Evolutionary conservation across 2,797 vertebrate species (phyloP).

Genomic region (Clarias platycephalus): DNA sequence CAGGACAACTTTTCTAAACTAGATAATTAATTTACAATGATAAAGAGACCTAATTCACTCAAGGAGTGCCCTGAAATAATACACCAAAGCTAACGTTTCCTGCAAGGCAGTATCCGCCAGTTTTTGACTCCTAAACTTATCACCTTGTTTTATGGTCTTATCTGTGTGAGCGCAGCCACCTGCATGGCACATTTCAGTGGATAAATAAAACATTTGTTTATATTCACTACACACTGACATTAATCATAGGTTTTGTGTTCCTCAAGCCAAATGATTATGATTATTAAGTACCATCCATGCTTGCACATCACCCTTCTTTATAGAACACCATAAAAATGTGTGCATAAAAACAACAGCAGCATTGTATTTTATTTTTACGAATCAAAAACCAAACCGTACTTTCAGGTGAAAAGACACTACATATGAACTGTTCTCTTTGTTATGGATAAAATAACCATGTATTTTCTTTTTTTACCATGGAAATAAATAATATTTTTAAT

Average conservation of each 20-base stretch:
- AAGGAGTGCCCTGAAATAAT: background rate
- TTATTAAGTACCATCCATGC: background rate
- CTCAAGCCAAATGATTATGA: too few species aligned
- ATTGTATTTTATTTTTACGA: background rate
- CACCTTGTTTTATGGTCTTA: background rate
- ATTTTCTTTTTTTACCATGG: background rate
- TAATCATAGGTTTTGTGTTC: background rate
- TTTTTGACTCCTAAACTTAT: background rate
- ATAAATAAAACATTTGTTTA: conserved; percentile 43
- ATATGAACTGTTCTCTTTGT: background rate
- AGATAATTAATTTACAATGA: background rate
- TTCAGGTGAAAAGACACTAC: background rate
- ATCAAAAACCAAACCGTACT: background rate
- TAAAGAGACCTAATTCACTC: background rate
- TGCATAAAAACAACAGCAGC: background rate
- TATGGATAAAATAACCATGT: background rate
- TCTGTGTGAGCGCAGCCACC: conserved; percentile 9
- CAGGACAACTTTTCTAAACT: background rate
- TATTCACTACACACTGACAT: conserved; percentile 20
- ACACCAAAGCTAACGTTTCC: conserved; percentile 6
- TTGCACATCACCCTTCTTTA: background rate
- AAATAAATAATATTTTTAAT: conserved; percentile 29
- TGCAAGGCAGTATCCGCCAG: background rate
- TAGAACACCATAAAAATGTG: background rate
- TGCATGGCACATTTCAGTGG: background rate